Conservation (phyloP, 1,140 invertebrate genomes). For the Bombus fervidus region DNA sequence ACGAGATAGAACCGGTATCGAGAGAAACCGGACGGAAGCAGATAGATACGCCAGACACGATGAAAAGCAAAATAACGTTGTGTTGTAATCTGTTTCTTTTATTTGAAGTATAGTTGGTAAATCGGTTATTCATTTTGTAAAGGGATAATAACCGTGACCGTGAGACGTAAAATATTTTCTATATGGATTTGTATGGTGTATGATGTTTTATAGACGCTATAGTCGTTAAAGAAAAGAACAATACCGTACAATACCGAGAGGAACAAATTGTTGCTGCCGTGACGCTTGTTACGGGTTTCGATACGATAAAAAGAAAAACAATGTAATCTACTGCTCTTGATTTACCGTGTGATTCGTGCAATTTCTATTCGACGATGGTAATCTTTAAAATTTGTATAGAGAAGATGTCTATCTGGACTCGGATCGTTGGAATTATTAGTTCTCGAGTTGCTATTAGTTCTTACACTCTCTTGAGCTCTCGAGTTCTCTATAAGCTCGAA, state of each 20-base stretch:
- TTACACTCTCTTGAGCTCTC: too few species aligned
- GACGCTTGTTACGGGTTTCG: too few species aligned
- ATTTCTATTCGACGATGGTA: not conserved
- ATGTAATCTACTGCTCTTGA: not conserved
- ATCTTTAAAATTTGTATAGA: not conserved
- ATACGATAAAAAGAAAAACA: not conserved
- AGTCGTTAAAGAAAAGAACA: too few species aligned
- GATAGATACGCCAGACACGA: not conserved
- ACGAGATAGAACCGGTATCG: not conserved
- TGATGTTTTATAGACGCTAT: not conserved
- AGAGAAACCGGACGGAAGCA: not conserved
- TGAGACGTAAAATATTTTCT: not conserved
- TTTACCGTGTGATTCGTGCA: not conserved
- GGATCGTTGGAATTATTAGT: not conserved
- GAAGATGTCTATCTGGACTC: not conserved
- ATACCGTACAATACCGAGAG: too few species aligned
- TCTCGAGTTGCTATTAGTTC: not conserved
- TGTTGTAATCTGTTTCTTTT: too few species aligned
- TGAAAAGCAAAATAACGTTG: conserved; percentile 9
- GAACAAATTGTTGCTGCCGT: not conserved
- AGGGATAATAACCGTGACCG: too few species aligned
- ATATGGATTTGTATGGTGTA: not conserved
- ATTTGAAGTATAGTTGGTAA: not conserved
- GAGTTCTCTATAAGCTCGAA: not conserved
- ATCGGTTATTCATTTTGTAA: not conserved